Percentiles rank a stretch among this genome's conserved stretches.
Conservation (phyloP, 2,888 invertebrate species). For the Blomia tropicalis region DNA sequence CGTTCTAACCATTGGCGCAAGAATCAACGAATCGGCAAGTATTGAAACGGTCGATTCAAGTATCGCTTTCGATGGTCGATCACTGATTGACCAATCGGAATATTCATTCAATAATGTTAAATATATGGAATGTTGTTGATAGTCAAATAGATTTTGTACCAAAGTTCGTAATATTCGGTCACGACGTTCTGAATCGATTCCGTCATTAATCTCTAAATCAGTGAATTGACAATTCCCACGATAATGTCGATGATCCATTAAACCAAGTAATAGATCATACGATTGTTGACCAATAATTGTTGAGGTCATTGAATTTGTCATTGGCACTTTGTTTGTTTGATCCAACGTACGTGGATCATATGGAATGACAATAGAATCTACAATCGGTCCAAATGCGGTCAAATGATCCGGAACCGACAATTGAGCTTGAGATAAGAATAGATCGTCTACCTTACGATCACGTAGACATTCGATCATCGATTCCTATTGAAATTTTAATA, state of each 20-base stretch:
- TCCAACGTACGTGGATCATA: conserved; percentile 43
- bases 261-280: conserved; percentile 34
- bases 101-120: not conserved
- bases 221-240: conserved; percentile 44
- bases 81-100: not conserved
- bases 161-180: conserved; percentile 44
- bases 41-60: conserved; percentile 2
- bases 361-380: conserved; percentile 55
- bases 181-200: conserved; percentile 43
- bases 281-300: not conserved
- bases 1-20: not conserved
- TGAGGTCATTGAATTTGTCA: not conserved
- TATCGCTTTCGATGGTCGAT: not conserved
- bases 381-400: conserved; percentile 81
- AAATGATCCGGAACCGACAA: conserved; percentile 51
- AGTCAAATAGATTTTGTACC: conserved; percentile 69
- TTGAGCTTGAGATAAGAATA: conserved; percentile 53
- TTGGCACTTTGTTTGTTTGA: conserved; percentile 31
- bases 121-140: conserved; percentile 45
- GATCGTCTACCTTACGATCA: conserved; percentile 56
- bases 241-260: conserved; percentile 36
- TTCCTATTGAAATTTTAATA: conserved; percentile 24
- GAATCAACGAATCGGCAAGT: not conserved
- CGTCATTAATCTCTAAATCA: conserved; percentile 54
- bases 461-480: conserved; percentile 64